phyloP scores from a whole-genome alignment of 2,888 invertebrate genomes.

The Melitaea athalia region DNA sequence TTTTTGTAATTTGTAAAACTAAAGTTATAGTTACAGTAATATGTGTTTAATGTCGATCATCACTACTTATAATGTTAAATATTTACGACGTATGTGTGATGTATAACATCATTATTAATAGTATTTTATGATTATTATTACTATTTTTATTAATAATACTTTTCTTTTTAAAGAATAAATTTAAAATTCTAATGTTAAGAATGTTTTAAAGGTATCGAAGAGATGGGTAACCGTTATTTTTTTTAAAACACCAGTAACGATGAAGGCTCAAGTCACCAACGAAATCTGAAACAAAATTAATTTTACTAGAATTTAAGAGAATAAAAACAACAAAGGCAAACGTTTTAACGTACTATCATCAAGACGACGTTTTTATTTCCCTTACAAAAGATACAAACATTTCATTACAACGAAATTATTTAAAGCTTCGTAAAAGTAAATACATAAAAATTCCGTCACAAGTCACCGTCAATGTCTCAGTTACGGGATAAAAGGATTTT shows the following conservation, averaged over 20 bases:
- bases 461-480: conserved; percentile 30
- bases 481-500: conserved; percentile 44
- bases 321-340: neutral
- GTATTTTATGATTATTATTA: neutral
- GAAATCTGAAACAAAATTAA: conserved; percentile 26
- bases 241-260: conserved; percentile 22
- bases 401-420: neutral
- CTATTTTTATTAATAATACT: neutral
- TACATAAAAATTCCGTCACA: conserved; percentile 29
- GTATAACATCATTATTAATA: neutral
- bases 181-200: neutral
- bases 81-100: neutral
- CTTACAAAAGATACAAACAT: neutral
- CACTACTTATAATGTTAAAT: neutral
- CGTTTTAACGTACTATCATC: neutral
- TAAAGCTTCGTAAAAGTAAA: conserved; percentile 18
- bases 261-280: conserved; percentile 15
- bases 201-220: neutral
- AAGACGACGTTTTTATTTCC: neutral
- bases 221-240: conserved; percentile 15
- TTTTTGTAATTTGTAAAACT: neutral
- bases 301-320: neutral
- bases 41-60: neutral
- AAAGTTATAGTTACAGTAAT: neutral
- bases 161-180: neutral